Conservation (phyloP, 2,888 invertebrate species). For the Entomobrya proxima region DNA sequence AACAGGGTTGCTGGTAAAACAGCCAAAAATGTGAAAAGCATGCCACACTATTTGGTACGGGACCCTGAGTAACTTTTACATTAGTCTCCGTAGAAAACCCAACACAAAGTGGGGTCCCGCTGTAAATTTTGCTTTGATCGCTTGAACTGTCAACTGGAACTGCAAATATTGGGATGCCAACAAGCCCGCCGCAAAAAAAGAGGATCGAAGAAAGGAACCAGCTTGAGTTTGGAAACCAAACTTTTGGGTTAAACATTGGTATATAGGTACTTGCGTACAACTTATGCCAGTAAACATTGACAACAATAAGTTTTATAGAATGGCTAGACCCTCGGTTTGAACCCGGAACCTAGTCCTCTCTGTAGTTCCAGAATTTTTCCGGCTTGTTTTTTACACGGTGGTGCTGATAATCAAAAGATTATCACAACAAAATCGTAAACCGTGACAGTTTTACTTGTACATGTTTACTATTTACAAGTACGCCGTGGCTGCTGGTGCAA, state of each 20-base stretch:
- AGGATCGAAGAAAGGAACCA: neutral
- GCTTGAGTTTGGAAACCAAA: no score
- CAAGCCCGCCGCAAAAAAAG: neutral
- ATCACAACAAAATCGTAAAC: no score
- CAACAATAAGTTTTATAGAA: neutral
- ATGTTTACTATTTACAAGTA: no score
- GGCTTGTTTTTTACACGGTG: no score
- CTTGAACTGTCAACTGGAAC: slow-evolving; percentile 19
- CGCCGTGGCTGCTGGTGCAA: no score
- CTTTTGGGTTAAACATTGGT: neutral
- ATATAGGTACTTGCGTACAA: neutral
- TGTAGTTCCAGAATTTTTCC: no score
- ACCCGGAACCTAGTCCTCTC: no score
- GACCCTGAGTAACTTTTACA: neutral
- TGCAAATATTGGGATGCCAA: neutral
- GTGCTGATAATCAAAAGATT: no score
- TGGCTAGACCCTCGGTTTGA: no score
- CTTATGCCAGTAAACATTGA: neutral
- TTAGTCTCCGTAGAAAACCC: neutral
- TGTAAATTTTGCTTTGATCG: slow-evolving; percentile 35
- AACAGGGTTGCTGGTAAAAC: slow-evolving; percentile 9
- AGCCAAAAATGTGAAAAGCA: neutral
- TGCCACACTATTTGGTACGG: neutral
- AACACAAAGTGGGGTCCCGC: neutral
- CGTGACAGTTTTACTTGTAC: no score